Evolutionary conservation across 1,140 invertebrate genomes (phyloP).

Genomic region (Drosophila parvula): DNA sequence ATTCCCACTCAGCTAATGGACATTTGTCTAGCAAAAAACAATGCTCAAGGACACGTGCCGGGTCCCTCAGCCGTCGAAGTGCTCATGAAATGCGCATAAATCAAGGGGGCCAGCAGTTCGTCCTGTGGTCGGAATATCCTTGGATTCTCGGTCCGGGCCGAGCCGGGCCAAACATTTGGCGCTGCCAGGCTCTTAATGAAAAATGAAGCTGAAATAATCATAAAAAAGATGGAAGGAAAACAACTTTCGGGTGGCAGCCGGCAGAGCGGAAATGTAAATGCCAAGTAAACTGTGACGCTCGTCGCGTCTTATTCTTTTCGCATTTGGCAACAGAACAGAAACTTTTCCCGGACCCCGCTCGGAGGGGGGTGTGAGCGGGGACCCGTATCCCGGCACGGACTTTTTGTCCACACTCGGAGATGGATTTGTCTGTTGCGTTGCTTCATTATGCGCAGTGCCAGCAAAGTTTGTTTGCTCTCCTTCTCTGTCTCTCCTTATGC

Average conservation of each 20-base stretch:
- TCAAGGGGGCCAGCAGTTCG: conserved; percentile 54
- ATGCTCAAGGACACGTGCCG: conserved; percentile 53
- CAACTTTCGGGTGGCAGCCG: conserved; percentile 40
- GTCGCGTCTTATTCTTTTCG: conserved; percentile 66
- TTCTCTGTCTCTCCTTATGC: not conserved
- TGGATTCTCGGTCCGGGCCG: conserved; percentile 1
- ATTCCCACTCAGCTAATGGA: conserved; percentile 28
- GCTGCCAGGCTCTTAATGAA: conserved; percentile 68
- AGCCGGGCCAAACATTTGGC: conserved; percentile 57
- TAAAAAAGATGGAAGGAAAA: conserved; percentile 53
- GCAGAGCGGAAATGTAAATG: conserved; percentile 66
- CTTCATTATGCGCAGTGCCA: conserved; percentile 72
- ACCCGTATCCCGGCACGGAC: conserved; percentile 20
- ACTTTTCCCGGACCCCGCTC: conserved; percentile 49
- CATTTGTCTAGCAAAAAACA: conserved; percentile 43
- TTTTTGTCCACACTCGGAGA: conserved; percentile 73
- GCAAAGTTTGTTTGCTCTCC: conserved; percentile 57
- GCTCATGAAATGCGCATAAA: conserved; percentile 73
- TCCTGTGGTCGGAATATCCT: conserved; percentile 31
- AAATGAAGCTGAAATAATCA: conserved; percentile 77
- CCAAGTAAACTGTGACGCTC: conserved; percentile 69
- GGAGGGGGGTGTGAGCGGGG: no score
- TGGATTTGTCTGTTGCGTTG: conserved; percentile 72
- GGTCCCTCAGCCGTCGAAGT: conserved; percentile 24
- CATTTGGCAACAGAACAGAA: conserved; percentile 70